Base-by-base conservation (phyloP, 2,888 invertebrate species). In the Agrochola lychnidis region DNA sequence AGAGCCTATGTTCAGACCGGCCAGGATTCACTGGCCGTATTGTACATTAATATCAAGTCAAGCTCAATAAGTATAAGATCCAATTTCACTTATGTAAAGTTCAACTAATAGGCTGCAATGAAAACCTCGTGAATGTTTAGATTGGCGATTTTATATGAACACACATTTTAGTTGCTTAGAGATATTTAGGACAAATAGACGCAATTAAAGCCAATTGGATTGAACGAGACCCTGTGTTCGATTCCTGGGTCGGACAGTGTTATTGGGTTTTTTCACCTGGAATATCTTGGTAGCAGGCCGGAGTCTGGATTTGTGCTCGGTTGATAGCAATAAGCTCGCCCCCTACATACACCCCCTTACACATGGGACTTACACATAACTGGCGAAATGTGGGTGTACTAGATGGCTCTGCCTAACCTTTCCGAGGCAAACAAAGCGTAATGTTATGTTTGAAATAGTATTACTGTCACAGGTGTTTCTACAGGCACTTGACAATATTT, bases 61-160 rank as follows among this genome's bases (percentile, higher is more conserved):
- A 74, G 66, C 78, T 73, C 59, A 78, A 59, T 73, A 78, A 62
- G 25, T 66, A 25, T 76, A 53, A 45, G 42, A 80, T 59, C 53
- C 64, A 72, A 73, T 70, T 22, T 74, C 51, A 25, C 36, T 36
- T 56, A 42, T 40, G 12, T 22, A 22, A 59, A 25, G 5, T 66
- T 64, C 57, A 59, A 59, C 48, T 19, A 30, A 78, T 73, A 66
- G 53, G 57, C 59, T 78, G 73, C 59, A 73, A 40, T n/a, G 10
- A 51, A 48, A 40, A 66, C 74, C 51, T 73, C 63, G 64, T 59
- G 10, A 30, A 51, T 59, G 19, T 77, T 19, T 42, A 53, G 3
- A 66, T 74, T 57, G 48, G 4, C 30, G 40, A 19, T 71, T 30
- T 70, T 40, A 56, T 56, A 61, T 48, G 16, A 53, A 63, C 40